Evolutionary conservation across 2,888 invertebrate species (phyloP), one percentile per base, ranked within the genome.

Genomic region (Tetrapedia diversipes): DNA sequence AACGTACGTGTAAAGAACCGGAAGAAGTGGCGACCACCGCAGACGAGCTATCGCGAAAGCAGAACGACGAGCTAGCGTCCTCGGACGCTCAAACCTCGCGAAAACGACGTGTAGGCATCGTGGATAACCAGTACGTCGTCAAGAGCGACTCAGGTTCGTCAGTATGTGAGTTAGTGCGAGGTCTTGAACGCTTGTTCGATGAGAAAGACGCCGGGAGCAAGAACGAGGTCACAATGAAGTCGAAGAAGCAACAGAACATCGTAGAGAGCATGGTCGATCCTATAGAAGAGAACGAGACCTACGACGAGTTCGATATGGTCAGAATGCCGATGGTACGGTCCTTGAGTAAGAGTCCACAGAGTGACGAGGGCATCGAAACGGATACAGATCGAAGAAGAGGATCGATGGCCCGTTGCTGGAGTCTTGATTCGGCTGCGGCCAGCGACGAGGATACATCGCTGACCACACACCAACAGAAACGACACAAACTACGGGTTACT

Each of bases 341-440:
- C 0, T 77, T 88, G 1, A 90, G 87, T 75, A 89, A 87, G 41
- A 90, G 90, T 41, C 89, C 90, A 4, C 85, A 88, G 34, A 91
- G 88, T 73, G 91, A 91, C 79, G 91, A 91, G 68, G 91, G 91
- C 32, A 91, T 91, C 70, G 91, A 91, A 70, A 72, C 90, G 1
- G 90, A 91, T 63, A 39, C 82, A 2, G 89, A 89, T 4, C 81
- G 86, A 29, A 71, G 80, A 71, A 86, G 63, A 82, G 85, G 56
- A 53, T 68, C 75, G 0, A 82, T 89, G 76, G 92, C 93, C 85
- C 84, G 91, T 45, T 91, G 91, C 79, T 90, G 91, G 88, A 92
- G 91, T 72, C 79, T 91, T 8, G 94, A 94, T 84, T 94, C 94
- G 4, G 93, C 94, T 0, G 93, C 93, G 10, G 93, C 93, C 71